Evolutionary conservation across 2,888 invertebrate species (phyloP), one percentile per base, ranked within the genome.

Genomic region (Drosophila kambysellisi): DNA sequence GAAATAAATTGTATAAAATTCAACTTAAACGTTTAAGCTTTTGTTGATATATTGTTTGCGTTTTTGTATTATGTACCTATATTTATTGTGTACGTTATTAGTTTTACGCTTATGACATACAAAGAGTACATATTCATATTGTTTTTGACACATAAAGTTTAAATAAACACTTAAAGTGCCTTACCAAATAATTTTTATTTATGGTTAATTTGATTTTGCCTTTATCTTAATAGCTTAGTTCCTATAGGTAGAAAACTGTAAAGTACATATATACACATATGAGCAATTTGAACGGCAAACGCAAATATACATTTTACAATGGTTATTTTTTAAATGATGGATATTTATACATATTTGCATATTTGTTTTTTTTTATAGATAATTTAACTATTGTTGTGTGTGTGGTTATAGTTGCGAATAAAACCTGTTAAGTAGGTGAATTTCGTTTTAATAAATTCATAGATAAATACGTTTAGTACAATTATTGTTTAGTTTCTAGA

Each of bases 1-100:
- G 67, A 80, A 84, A 89, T 88, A 77, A 88, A 68, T 76, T 75
- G 82, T 88, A 88, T 79, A 88, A 87, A 81, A 81, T 80, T 81
- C 73, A 80, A 71, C 56, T 59, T 79, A 84, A 75, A 84, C 73
- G 63, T 70, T 75, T 74, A 66, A 81, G 81, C 75, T 81, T 74
- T 82, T 77, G 76, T 85, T 82, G 82, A 79, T 81, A 83, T 81
- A 74, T 71, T 79, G 29, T 17, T 37, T 87, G 70, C 61, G 41
- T 76, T 56, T 75, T 70, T 66, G 46, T 69, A 65, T 59, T 71
- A 51, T 43, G 46, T 68, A 52, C 48, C 48, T 41, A 57, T 59
- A 43, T 59, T 41, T 48, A 61, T 51, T 39, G 70, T 75, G 75
- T 81, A 75, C 37, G 53, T 73, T 37, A 50, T 70, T 57, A 68